Percentiles rank a stretch among this genome's conserved stretches.
phyloP scores from a whole-genome alignment of 1,140 invertebrate species.

The Pseudoatta argentina region DNA sequence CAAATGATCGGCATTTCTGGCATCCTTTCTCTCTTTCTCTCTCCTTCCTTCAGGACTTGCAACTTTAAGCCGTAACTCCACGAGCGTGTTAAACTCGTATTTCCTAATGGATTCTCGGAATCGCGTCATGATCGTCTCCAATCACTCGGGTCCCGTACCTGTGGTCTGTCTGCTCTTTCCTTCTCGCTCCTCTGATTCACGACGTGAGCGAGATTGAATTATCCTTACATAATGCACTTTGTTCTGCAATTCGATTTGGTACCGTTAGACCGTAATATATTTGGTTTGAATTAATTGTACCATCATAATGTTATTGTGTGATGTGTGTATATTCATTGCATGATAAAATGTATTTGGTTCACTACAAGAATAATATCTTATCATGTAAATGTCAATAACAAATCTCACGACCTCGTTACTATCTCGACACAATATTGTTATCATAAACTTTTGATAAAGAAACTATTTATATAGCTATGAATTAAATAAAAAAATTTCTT shows the following conservation, averaged over 20 bases:
- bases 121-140: conserved; percentile 62
- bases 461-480: neutral
- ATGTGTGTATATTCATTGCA: neutral
- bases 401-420: neutral
- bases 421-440: conserved; percentile 17
- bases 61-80: conserved; percentile 39
- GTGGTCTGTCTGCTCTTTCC: neutral
- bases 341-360: conserved; percentile 27
- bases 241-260: neutral
- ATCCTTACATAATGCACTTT: conserved; percentile 49
- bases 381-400: conserved; percentile 4
- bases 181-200: neutral
- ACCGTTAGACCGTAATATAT: neutral
- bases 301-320: neutral
- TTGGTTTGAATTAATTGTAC: neutral
- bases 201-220: conserved; percentile 41
- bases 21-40: conserved; percentile 48
- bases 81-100: conserved; percentile 80
- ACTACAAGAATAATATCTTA: conserved; percentile 5
- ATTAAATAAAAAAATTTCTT: neutral
- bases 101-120: conserved; percentile 79
- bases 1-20: conserved; percentile 71
- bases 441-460: conserved; percentile 12
- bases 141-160: conserved; percentile 52
- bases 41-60: neutral